phyloP scores from a whole-genome alignment of 1,140 invertebrate genomes.

The Thaumetopoea pityocampa region DNA sequence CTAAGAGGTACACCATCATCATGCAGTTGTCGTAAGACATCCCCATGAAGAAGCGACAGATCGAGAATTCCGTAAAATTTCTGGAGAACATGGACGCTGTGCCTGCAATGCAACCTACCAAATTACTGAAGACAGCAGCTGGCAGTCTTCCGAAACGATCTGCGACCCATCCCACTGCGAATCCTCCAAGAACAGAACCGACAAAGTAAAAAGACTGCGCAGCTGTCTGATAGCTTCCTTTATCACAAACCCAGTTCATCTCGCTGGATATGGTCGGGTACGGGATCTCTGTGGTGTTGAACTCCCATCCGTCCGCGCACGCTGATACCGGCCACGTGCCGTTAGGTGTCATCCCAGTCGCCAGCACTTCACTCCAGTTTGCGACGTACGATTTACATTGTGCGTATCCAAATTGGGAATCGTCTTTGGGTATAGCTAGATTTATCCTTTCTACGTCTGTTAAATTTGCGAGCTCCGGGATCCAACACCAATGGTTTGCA shows the following conservation, averaged over 20 bases:
- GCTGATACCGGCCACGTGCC: slow-evolving; percentile 41
- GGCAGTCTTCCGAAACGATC: slow-evolving; percentile 81
- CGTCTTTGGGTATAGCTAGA: slow-evolving; percentile 45
- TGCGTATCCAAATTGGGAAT: slow-evolving; percentile 46
- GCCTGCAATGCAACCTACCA: slow-evolving; percentile 79
- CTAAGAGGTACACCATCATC: slow-evolving; percentile 80
- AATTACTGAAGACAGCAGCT: slow-evolving; percentile 78
- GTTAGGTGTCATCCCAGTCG: slow-evolving; percentile 27
- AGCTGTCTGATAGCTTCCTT: slow-evolving; percentile 78
- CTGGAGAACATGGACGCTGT: slow-evolving; percentile 79
- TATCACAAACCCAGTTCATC: slow-evolving; percentile 81
- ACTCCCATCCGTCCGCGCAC: slow-evolving; percentile 78
- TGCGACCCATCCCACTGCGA: slow-evolving; percentile 81
- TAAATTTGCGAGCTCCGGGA: slow-evolving; percentile 71
- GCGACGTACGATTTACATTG: slow-evolving; percentile 42
- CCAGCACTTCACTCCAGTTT: slow-evolving; percentile 50
- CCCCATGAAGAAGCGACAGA: slow-evolving; percentile 80
- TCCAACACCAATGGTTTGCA: slow-evolving; percentile 79
- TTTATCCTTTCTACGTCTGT: slow-evolving; percentile 48
- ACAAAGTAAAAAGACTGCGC: slow-evolving; percentile 81
- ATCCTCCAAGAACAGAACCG: slow-evolving; percentile 82
- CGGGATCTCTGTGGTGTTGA: slow-evolving; percentile 71
- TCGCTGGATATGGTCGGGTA: slow-evolving; percentile 62
- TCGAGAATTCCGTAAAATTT: slow-evolving; percentile 77
- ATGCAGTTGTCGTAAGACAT: slow-evolving; percentile 88